phyloP scores from a whole-genome alignment of 1,140 invertebrate genomes.

The Drosophila pandora region DNA sequence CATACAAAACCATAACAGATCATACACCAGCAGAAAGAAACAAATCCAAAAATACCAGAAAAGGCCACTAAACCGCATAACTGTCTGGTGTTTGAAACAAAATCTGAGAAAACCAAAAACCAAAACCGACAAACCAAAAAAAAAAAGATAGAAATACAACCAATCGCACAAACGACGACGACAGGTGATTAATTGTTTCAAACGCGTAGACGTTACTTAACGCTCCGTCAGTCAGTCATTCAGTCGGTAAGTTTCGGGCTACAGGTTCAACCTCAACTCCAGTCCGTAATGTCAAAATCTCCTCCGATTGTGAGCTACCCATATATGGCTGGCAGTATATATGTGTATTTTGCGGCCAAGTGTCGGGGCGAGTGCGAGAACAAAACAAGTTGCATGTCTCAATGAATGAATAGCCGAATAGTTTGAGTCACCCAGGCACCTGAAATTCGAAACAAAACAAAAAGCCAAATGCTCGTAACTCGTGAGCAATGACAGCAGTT shows the following conservation, averaged over 20 bases:
- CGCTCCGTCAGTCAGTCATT: slow-evolving; percentile 43
- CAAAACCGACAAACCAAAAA: slow-evolving; percentile 6
- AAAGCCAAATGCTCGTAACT: slow-evolving; percentile 57
- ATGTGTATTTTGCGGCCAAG: slow-evolving; percentile 51
- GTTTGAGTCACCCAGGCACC: slow-evolving; percentile 76
- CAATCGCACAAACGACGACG: slow-evolving; percentile 68
- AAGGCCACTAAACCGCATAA: slow-evolving; percentile 66
- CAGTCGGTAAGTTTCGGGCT: slow-evolving; percentile 19
- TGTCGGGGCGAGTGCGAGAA: slow-evolving; percentile 64
- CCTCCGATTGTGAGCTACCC: slow-evolving; percentile 42
- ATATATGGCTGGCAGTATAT: slow-evolving; percentile 51
- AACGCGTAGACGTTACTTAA: slow-evolving; percentile 80
- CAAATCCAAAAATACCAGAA: slow-evolving; percentile 48
- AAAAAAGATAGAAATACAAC: slow-evolving; percentile 42
- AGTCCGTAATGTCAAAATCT: slow-evolving; percentile 72
- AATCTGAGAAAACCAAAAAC: slow-evolving; percentile 42
- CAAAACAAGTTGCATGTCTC: slow-evolving; percentile 76
- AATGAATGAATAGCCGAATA: slow-evolving; percentile 76
- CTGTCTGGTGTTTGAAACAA: slow-evolving; percentile 38
- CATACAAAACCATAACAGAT: slow-evolving; percentile 62
- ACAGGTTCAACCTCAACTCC: slow-evolving; percentile 50
- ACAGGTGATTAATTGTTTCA: slow-evolving; percentile 81
- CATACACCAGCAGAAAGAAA: slow-evolving; percentile 45
- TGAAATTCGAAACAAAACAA: slow-evolving; percentile 79
- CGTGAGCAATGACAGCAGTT: slow-evolving; percentile 78